These are phyloP conservation scores for Zaprionus nigranus DNA, from an alignment of 1,140 invertebrate species.

Conservation along the genomic window DNA sequence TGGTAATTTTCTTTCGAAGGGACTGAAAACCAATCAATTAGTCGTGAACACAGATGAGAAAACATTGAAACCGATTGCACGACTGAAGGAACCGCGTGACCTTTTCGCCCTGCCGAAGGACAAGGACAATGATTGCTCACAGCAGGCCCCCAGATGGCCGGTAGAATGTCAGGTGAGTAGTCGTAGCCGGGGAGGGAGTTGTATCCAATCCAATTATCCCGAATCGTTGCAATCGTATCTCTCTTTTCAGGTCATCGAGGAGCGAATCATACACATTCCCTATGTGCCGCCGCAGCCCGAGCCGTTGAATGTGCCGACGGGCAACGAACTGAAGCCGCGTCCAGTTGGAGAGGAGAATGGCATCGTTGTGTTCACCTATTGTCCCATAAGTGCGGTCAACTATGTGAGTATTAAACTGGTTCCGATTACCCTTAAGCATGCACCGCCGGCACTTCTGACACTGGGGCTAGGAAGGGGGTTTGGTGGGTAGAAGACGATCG, in stretches of 20 bases:
- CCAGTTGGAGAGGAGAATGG: slow-evolving; percentile 94
- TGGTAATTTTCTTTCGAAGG: slow-evolving; percentile 82
- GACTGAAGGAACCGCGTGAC: slow-evolving; percentile 88
- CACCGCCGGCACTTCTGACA: slow-evolving; percentile 16
- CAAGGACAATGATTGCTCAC: slow-evolving; percentile 87
- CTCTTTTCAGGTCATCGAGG: slow-evolving; percentile 90
- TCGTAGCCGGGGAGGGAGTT: too few relatives aligned
- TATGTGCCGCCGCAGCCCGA: slow-evolving; percentile 90
- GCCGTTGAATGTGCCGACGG: slow-evolving; percentile 91
- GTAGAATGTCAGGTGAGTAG: slow-evolving; percentile 92
- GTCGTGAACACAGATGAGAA: slow-evolving; percentile 88
- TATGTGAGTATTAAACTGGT: slow-evolving; percentile 89
- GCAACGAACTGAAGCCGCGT: slow-evolving; percentile 92
- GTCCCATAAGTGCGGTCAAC: slow-evolving; percentile 93
- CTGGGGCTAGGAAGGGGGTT: slow-evolving; percentile 8
- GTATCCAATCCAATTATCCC: too few relatives aligned
- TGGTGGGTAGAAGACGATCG: neutral
- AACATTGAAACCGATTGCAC: slow-evolving; percentile 87
- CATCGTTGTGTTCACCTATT: slow-evolving; percentile 93
- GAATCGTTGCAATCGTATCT: too few relatives aligned
- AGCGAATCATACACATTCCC: slow-evolving; percentile 91
- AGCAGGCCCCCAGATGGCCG: slow-evolving; percentile 93
- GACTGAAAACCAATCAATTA: slow-evolving; percentile 88
- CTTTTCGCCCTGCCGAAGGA: slow-evolving; percentile 89
- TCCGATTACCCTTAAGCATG: neutral